Base-by-base conservation (phyloP, 2,797 vertebrate genomes). In the Falco biarmicus region DNA sequence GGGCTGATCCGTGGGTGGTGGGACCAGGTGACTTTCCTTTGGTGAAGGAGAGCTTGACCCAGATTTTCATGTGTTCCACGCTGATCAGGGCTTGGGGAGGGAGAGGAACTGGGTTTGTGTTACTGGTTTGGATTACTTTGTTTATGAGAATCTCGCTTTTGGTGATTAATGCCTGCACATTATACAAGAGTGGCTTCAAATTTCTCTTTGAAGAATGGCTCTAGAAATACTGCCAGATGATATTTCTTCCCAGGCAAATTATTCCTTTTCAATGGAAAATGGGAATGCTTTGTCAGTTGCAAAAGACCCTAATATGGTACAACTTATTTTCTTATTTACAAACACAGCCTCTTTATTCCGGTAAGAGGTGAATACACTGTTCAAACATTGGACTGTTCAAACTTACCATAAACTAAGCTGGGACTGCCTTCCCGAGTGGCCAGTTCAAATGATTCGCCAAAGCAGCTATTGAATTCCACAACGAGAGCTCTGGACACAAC, bases 401-500 rank as follows among this genome's bases (percentile, higher is more conserved):
- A 83, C 26, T 94, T 65, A 91, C n/a, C 70, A 87, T 88, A 84
- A 96, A 74, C 69, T 31, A 77, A 68, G 65, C 64, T 60, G 91
- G 74, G 80, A 65, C 47, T 70, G 87, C 83, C 87, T 71, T 96
- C 96, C 86, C 86, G 79, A 95, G 92, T 94, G 90, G 89, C 92
- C 93, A 83, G 86, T 90, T 93, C 91, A 95, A 95, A 94, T 18
- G 3, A 74, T 87, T 94, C 89, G 84, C 91, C 91, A 97, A 94
- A 95, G 82, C 95, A 91, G 70, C 89, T 86, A 71, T 61, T 95
- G 93, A 95, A 95, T 90, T 94, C 75, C 83, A 71, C 69, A 64
- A 2, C 0, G 1, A 95, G 50, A n/a, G 64, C 73, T 88, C 83
- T 87, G 93, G 88, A 92, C 10, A 1, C 50, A 90, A 85, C 96